Evolutionary conservation across 2,888 invertebrate species (phyloP), one percentile per base, ranked within the genome.

Genomic region (Caenorhabditis imperialis): DNA sequence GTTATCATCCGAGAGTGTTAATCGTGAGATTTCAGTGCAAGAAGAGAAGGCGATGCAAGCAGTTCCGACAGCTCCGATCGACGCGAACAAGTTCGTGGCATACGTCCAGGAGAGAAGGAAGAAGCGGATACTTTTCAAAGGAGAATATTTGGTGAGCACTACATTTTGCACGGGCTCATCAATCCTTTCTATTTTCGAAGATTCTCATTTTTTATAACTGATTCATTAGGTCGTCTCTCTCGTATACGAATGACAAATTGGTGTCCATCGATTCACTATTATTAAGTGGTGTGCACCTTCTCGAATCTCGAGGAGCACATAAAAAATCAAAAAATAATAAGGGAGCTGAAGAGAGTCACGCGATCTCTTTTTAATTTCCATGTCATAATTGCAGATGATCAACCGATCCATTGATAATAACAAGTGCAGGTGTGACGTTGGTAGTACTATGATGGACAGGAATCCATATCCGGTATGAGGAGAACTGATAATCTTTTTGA

Each of bases 11-110:
- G n/a, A n/a, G n/a, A 14, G 12, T 38, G 18, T 18, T 42, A 48
- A 35, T 12, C 27, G 25, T 27, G 27, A 25, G 6, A 14, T 85
- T 85, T 73, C 78, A 88, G 88, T 88, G 54, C 88, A 88, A 88
- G 88, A 88, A 54, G 87, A 88, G 73, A 88, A 88, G 73, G 88
- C 88, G 60, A 88, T 88, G 87, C 84, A 84, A 40, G 81, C 85
- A 22, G 87, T 84, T 33, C 88, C 88, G n/a, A 79, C 84, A 20
- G 78, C 78, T 27, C 87, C 88, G 12, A 81, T 88, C 45, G 88
- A 88, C 44, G 85, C 86, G 20, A 67, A 81, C 60, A 86, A 85
- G 58, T 88, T 88, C 65, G 85, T 87, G 33, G 84, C 85, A 37
- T 88, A 88, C 69, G 88, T 88, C 30, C 81, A 82, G 30, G 88